A percentile compares a stretch with the other conserved stretches of the same genome.
Evolutionary conservation across 2,797 vertebrate species (phyloP).

Genomic region (Alosa sapidissima): DNA sequence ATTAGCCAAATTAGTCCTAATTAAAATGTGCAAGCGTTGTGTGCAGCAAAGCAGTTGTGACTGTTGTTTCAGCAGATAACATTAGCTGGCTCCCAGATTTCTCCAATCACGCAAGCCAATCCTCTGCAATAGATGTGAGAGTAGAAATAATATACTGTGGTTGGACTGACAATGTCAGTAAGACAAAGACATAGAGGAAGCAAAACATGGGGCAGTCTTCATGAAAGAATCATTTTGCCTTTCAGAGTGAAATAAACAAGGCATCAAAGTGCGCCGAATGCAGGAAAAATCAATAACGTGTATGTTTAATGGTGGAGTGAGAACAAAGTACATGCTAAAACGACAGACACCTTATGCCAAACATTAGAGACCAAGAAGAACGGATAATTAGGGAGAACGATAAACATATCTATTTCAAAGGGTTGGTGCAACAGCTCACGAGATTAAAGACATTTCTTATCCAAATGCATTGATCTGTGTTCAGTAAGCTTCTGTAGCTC

Average conservation of each 20-base stretch:
- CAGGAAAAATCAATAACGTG: slow-evolving; percentile 31
- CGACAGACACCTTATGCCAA: neutral
- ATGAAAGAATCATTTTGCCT: neutral
- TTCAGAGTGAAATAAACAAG: slow-evolving; percentile 1
- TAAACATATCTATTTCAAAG: neutral
- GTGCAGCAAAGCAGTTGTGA: slow-evolving; percentile 36
- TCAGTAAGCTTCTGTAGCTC: neutral
- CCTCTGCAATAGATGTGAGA: neutral
- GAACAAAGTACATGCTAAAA: slow-evolving; percentile 18
- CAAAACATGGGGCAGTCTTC: neutral
- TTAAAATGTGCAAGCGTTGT: slow-evolving; percentile 51
- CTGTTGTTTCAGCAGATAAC: slow-evolving; percentile 32
- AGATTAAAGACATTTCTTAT: slow-evolving; percentile 4
- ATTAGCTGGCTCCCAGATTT: neutral
- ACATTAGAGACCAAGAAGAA: slow-evolving; percentile 10
- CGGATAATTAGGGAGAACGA: neutral
- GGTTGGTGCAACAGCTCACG: neutral
- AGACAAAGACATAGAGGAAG: slow-evolving; percentile 16
- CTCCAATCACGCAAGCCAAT: neutral
- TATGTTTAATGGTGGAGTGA: slow-evolving; percentile 3
- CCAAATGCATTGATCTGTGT: neutral
- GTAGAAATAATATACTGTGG: neutral
- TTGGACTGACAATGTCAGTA: neutral
- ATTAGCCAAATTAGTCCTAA: slow-evolving; percentile 59
- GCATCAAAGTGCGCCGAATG: slow-evolving; percentile 29